Percentiles rank a stretch among this genome's conserved stretches.
phyloP scores from a whole-genome alignment of 2,797 vertebrate genomes.

The Sebastes matsubarae region DNA sequence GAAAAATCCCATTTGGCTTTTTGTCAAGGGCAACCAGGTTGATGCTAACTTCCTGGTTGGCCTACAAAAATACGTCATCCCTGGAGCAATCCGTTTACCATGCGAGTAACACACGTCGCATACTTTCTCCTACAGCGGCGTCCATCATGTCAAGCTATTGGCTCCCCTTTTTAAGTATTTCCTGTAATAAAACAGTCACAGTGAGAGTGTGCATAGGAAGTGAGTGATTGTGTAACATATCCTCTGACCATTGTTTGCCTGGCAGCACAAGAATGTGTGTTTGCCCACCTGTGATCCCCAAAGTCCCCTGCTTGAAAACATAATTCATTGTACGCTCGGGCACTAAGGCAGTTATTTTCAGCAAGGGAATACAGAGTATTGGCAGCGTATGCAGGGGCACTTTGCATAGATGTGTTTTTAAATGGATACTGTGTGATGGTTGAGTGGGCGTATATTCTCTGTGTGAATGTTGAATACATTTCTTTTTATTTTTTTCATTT shows the following conservation, averaged over 20 bases:
- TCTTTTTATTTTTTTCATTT: background rate
- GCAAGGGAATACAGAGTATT: constrained; percentile 21
- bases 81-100: background rate
- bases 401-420: constrained; percentile 54
- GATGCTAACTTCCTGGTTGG: no score
- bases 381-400: background rate
- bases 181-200: constrained; percentile 25
- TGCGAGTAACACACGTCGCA: background rate
- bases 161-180: constrained; percentile 21
- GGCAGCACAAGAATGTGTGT: constrained; percentile 28
- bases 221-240: constrained; percentile 21
- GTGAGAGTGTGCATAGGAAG: constrained; percentile 1
- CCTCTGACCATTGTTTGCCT: constrained; percentile 39
- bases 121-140: constrained; percentile 3
- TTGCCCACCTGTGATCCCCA: constrained; percentile 35
- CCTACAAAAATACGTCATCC: no score
- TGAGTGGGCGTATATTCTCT: constrained; percentile 27
- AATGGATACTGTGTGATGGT: constrained; percentile 35
- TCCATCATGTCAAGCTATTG: constrained; percentile 33
- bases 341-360: constrained; percentile 27
- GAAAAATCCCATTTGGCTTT: no score
- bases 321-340: constrained; percentile 25
- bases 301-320: constrained; percentile 19
- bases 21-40: no score
- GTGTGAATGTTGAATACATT: constrained; percentile 36